phyloP scores from a whole-genome alignment of 2,888 invertebrate genomes.

The Drosophila buzzatii region DNA sequence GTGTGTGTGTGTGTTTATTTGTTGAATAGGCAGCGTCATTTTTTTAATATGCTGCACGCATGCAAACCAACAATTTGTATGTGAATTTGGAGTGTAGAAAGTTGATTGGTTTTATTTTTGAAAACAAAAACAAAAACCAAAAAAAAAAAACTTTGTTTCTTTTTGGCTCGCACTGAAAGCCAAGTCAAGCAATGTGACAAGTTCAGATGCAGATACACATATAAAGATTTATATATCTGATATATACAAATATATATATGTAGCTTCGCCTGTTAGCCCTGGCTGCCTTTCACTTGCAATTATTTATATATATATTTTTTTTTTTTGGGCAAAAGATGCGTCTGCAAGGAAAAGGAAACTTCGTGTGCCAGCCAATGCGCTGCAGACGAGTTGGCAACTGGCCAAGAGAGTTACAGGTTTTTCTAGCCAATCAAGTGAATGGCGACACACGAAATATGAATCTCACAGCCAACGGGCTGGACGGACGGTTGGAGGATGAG shows the following conservation, averaged over 20 bases:
- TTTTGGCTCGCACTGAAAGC: conserved; percentile 40
- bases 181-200: conserved; percentile 40
- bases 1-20: conserved; percentile 8
- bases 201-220: conserved; percentile 24
- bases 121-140: not conserved
- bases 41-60: conserved; percentile 82
- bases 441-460: conserved; percentile 74
- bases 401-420: conserved; percentile 51
- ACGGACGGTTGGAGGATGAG: conserved; percentile 4
- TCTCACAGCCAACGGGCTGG: conserved; percentile 18
- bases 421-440: conserved; percentile 49
- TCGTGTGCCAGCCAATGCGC: conserved; percentile 13
- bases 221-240: conserved; percentile 10
- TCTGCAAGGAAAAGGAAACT: conserved; percentile 62
- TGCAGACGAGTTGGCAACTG: conserved; percentile 21
- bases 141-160: conserved; percentile 17
- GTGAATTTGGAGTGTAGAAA: conserved; percentile 73
- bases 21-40: conserved; percentile 66
- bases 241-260: not conserved
- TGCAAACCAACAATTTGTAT: conserved; percentile 76
- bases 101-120: conserved; percentile 72
- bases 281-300: conserved; percentile 70
- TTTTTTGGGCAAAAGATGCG: conserved; percentile 52
- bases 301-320: conserved; percentile 27
- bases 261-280: conserved; percentile 49